A percentile compares a stretch with the other conserved stretches of the same genome.
phyloP scores from a whole-genome alignment of 1,140 invertebrate genomes.

The Magallana angulata region DNA sequence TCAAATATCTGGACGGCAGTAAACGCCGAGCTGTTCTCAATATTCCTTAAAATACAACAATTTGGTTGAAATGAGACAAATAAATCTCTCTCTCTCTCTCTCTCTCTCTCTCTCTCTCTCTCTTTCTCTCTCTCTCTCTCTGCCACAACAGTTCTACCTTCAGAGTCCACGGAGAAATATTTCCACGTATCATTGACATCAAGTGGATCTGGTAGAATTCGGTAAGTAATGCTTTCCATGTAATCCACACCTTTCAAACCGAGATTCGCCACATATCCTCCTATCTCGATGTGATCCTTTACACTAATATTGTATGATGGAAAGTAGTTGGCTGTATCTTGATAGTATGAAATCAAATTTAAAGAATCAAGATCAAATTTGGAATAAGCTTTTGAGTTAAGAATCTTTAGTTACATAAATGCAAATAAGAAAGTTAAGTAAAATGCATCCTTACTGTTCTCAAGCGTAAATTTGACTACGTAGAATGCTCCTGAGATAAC shows the following conservation, averaged over 20 bases:
- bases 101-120: not conserved
- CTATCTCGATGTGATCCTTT: not conserved
- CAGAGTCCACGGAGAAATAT: slow-evolving; percentile 5
- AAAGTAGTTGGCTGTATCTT: not conserved
- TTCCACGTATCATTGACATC: slow-evolving; percentile 6
- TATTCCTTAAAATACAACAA: not conserved
- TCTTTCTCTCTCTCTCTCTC: no score
- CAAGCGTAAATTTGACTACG: not conserved
- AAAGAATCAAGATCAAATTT: no score
- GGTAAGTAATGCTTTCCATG: not conserved
- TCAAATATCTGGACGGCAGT: not conserved
- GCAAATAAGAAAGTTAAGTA: no score
- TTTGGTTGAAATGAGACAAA: not conserved
- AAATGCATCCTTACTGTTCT: not conserved
- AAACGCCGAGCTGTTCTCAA: not conserved
- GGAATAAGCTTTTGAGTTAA: no score
- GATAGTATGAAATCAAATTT: not conserved
- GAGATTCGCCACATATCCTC: slow-evolving; percentile 16
- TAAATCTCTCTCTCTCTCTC: not conserved
- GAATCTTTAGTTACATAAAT: no score
- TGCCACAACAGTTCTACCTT: not conserved
- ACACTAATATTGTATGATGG: slow-evolving; percentile 9
- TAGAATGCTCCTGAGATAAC: not conserved
- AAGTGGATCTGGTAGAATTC: not conserved
- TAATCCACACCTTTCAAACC: slow-evolving; percentile 8